Evolutionary conservation across 2,113 vertebrate genomes (phyloP).

Genomic region (Microtus ochrogaster): DNA sequence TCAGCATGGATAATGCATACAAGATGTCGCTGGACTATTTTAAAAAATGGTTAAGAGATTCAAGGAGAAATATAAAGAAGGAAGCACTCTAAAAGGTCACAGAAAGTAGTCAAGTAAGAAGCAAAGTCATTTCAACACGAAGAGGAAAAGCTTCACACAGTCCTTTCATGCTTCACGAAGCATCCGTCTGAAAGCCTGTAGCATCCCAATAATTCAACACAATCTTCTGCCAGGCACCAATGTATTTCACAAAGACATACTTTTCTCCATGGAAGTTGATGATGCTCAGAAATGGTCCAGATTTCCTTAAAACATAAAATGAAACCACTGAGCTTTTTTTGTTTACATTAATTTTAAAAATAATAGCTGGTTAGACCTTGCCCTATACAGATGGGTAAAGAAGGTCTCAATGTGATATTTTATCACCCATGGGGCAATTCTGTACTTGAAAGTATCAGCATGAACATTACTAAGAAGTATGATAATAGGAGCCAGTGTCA

Average conservation of each 20-base stretch:
- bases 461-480: neutral
- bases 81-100: constrained; percentile 78
- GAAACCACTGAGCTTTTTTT: neutral
- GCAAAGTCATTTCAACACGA: constrained; percentile 80
- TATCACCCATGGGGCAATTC: neutral
- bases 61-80: constrained; percentile 72
- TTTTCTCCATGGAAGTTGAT: neutral
- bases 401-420: neutral
- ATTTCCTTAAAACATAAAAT: constrained; percentile 49
- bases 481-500: neutral
- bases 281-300: constrained; percentile 17
- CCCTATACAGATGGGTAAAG: neutral
- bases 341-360: constrained; percentile 54
- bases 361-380: neutral
- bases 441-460: neutral
- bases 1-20: neutral
- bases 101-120: constrained; percentile 81
- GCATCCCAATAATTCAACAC: constrained; percentile 64
- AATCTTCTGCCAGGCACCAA: constrained; percentile 19
- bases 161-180: constrained; percentile 74
- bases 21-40: constrained; percentile 48
- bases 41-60: constrained; percentile 69
- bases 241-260: constrained; percentile 42
- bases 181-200: constrained; percentile 52
- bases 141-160: constrained; percentile 51